phyloP scores from a whole-genome alignment of 2,888 invertebrate species.

The Drosophila lacicola region DNA sequence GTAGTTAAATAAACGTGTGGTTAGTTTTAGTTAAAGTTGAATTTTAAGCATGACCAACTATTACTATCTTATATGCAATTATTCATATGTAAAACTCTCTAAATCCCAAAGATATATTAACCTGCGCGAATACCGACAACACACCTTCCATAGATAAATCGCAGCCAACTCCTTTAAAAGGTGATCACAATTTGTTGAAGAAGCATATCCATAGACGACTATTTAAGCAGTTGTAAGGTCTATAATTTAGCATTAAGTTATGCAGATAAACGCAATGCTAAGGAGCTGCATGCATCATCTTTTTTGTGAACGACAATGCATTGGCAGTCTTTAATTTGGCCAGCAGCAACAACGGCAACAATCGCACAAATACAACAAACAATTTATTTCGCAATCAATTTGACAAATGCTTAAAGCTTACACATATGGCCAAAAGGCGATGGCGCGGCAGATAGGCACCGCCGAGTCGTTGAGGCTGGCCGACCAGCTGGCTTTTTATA shows the following conservation, averaged over 20 bases:
- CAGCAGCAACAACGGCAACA: conserved; percentile 19
- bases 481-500: conserved; percentile 30
- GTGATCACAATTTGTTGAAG: conserved; percentile 23
- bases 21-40: no score
- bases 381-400: conserved; percentile 79
- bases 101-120: background rate
- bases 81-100: background rate
- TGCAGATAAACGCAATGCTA: conserved; percentile 64
- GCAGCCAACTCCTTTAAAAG: conserved; percentile 16
- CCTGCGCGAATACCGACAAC: background rate
- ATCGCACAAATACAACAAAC: conserved; percentile 28
- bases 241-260: conserved; percentile 75
- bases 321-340: conserved; percentile 36
- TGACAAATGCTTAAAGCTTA: conserved; percentile 74
- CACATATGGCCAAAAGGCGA: conserved; percentile 42
- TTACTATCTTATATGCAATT: conserved; percentile 2
- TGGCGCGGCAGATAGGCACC: conserved; percentile 42
- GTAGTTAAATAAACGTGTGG: no score
- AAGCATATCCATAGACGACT: conserved; percentile 16
- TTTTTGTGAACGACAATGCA: conserved; percentile 42
- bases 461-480: conserved; percentile 1
- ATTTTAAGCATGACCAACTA: background rate
- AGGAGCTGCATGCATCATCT: conserved; percentile 64
- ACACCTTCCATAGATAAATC: background rate
- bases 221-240: conserved; percentile 52